Percentiles rank a stretch among this genome's conserved stretches.
Evolutionary conservation across 1,140 invertebrate species (phyloP).

Genomic region (Scaptomyza hsui): DNA sequence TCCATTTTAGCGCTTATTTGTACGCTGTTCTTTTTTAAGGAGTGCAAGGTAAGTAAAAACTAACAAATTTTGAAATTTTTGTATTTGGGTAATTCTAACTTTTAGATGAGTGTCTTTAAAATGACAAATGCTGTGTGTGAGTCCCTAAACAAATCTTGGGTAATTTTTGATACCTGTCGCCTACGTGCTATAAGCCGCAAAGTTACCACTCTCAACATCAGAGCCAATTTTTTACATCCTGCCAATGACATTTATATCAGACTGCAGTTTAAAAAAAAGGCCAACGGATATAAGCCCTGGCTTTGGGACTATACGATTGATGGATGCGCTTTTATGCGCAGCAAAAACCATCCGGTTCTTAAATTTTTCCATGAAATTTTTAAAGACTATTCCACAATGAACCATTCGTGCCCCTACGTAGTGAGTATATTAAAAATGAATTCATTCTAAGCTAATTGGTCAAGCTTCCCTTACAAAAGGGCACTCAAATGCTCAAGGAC

Average conservation of each 20-base stretch:
- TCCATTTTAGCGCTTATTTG: too few species aligned
- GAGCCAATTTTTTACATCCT: neutral
- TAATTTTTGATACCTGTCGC: conserved; percentile 11
- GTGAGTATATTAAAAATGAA: conserved; percentile 18
- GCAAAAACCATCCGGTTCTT: conserved; percentile 10
- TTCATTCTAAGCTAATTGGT: too few species aligned
- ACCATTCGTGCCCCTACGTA: conserved; percentile 42
- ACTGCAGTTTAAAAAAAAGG: conserved; percentile 6
- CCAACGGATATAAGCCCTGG: conserved; percentile 26
- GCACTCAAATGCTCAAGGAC: too few species aligned
- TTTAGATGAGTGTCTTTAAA: conserved; percentile 20
- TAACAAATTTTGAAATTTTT: too few species aligned
- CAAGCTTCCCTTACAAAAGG: too few species aligned
- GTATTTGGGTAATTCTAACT: too few species aligned
- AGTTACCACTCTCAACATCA: too few species aligned
- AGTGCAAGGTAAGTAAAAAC: too few species aligned
- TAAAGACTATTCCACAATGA: conserved; percentile 23
- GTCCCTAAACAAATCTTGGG: conserved; percentile 17
- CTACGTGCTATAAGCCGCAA: too few species aligned
- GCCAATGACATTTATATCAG: too few species aligned
- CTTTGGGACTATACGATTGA: conserved; percentile 15
- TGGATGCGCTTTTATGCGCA: conserved; percentile 26
- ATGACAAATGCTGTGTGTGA: conserved; percentile 43
- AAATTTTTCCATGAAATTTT: conserved; percentile 12
- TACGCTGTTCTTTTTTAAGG: too few species aligned